These are phyloP conservation scores for Drosophila paranaensis DNA, from an alignment of 2,888 invertebrate species.

Conservation along the genomic window DNA sequence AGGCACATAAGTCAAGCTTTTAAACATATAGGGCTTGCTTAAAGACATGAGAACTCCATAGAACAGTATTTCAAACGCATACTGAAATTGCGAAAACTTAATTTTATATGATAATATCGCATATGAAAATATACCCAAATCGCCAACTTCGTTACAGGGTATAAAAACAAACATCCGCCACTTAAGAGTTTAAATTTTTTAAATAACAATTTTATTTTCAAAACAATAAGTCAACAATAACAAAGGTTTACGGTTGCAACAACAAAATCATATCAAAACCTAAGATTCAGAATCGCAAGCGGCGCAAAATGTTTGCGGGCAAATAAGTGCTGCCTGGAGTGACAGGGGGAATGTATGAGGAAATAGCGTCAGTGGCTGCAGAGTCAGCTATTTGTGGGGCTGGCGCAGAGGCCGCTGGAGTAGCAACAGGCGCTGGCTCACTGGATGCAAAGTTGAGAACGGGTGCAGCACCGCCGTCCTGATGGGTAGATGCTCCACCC, in stretches of 20 bases:
- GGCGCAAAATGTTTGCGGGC: slow-evolving; percentile 73
- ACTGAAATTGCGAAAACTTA: background rate
- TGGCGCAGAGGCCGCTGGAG: slow-evolving; percentile 25
- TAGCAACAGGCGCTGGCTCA: slow-evolving; percentile 40
- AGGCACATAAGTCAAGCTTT: background rate
- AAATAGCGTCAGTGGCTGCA: slow-evolving; percentile 49
- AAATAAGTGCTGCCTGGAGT: slow-evolving; percentile 71
- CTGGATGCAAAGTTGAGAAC: slow-evolving; percentile 77
- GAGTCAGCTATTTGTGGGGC: slow-evolving; percentile 24
- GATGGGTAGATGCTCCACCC: slow-evolving; percentile 66
- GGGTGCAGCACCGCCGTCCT: slow-evolving; percentile 78
- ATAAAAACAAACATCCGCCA: slow-evolving; percentile 24
- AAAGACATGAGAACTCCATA: background rate
- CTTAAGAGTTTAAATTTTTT: slow-evolving; percentile 40
- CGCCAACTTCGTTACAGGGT: background rate
- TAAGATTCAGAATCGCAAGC: slow-evolving; percentile 61
- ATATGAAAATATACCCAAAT: background rate
- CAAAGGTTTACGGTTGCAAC: slow-evolving; percentile 44
- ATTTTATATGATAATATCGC: too few relatives aligned
- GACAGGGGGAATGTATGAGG: slow-evolving; percentile 63
- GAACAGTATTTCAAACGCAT: too few relatives aligned
- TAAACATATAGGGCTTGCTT: background rate
- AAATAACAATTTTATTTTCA: slow-evolving; percentile 56
- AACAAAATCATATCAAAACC: slow-evolving; percentile 12
- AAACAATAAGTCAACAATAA: slow-evolving; percentile 60